Conservation (phyloP, 1,140 invertebrate species). For the Achroia grisella region DNA sequence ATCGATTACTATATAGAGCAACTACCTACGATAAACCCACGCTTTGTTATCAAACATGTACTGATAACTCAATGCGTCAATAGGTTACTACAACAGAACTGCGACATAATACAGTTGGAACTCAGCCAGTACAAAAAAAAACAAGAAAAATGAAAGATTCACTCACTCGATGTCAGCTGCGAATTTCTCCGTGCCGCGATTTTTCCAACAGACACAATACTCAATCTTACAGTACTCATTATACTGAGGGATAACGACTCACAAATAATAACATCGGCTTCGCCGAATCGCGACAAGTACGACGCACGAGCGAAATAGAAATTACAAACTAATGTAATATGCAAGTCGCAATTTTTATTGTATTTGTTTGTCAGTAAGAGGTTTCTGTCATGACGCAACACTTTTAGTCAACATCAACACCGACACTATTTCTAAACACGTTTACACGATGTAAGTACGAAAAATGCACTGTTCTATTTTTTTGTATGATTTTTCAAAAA, state of each 20-base stretch:
- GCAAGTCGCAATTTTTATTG: conserved; percentile 59
- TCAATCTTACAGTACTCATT: conserved; percentile 66
- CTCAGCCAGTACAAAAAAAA: conserved; percentile 32
- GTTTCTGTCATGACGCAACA: conserved; percentile 71
- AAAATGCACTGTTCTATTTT: conserved; percentile 56
- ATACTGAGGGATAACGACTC: conserved; percentile 23
- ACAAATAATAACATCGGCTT: conserved; percentile 52
- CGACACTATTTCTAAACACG: conserved; percentile 39
- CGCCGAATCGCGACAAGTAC: conserved; percentile 30
- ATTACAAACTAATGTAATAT: conserved; percentile 47
- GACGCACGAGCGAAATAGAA: conserved; percentile 47
- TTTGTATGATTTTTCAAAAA: conserved; percentile 51
- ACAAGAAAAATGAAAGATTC: conserved; percentile 18
- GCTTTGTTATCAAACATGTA: conserved; percentile 54
- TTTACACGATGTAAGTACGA: conserved; percentile 42
- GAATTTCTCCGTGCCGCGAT: conserved; percentile 61
- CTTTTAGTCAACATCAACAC: conserved; percentile 67
- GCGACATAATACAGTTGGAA: conserved; percentile 42
- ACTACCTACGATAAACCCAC: conserved; percentile 9
- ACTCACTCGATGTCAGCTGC: conserved; percentile 62
- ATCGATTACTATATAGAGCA: not conserved
- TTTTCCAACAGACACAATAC: conserved; percentile 59
- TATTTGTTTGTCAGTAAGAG: conserved; percentile 71
- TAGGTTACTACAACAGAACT: conserved; percentile 10
- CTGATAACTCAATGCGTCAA: conserved; percentile 1